Evolutionary conservation across 2,888 invertebrate genomes (phyloP).

Genomic region (Dascillus cervinus): DNA sequence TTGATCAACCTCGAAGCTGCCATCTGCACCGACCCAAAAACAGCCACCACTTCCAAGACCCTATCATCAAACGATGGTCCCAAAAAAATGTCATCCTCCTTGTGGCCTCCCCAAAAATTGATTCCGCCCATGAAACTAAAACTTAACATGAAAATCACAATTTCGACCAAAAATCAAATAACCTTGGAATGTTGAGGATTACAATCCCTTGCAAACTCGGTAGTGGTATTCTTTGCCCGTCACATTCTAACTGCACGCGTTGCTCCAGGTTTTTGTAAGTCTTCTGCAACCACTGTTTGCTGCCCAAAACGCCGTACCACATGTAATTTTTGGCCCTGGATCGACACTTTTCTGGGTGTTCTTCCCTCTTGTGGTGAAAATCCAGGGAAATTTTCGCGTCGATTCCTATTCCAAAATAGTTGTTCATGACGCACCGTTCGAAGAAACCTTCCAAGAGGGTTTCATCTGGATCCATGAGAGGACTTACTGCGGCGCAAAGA

Average conservation of each 20-base stretch:
- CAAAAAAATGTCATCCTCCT: conserved; percentile 85
- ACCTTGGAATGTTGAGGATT: conserved; percentile 90
- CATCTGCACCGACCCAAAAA: conserved; percentile 96
- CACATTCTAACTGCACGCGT: conserved; percentile 90
- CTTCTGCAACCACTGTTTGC: conserved; percentile 76
- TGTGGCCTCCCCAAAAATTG: conserved; percentile 95
- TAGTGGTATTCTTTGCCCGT: conserved; percentile 89
- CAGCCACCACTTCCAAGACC: conserved; percentile 93
- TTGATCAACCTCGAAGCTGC: conserved; percentile 92
- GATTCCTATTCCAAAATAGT: conserved; percentile 97
- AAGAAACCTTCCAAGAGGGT: conserved; percentile 80
- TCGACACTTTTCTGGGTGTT: conserved; percentile 93
- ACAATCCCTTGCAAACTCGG: conserved; percentile 96
- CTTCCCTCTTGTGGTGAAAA: conserved; percentile 94
- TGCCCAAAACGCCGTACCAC: conserved; percentile 84
- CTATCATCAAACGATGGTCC: conserved; percentile 94
- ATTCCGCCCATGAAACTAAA: conserved; percentile 95
- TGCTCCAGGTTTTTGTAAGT: conserved; percentile 96
- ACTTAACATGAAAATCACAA: neutral
- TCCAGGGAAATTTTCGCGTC: conserved; percentile 96
- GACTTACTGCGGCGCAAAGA: conserved; percentile 92
- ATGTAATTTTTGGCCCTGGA: conserved; percentile 92
- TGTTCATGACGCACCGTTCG: conserved; percentile 96
- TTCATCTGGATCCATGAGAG: conserved; percentile 88
- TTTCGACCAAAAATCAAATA: conserved; percentile 11